Percentiles rank a stretch among this genome's conserved stretches.
Evolutionary conservation across 2,113 vertebrate genomes (phyloP).

Genomic region (Laticauda laticaudata): DNA sequence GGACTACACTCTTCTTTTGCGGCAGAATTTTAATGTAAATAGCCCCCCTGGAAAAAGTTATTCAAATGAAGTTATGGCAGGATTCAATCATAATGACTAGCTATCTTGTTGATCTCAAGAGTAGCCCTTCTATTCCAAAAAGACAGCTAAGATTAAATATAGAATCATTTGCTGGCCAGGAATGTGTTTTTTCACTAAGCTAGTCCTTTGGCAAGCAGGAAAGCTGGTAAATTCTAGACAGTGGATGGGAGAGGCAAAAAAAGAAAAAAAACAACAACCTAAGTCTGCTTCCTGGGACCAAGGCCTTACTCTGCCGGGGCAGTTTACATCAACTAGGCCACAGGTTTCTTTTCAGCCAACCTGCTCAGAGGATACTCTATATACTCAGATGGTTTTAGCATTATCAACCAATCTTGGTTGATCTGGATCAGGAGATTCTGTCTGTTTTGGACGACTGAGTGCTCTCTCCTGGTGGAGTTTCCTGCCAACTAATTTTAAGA

Average conservation of each 20-base stretch:
- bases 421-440: constrained; percentile 41
- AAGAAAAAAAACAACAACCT: background rate
- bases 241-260: background rate
- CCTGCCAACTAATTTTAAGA: constrained; percentile 52
- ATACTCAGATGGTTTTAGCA: background rate
- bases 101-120: background rate
- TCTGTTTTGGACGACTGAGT: constrained; percentile 61
- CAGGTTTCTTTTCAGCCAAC: background rate
- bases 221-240: background rate
- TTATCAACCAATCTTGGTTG: background rate
- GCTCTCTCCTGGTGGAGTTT: constrained; percentile 54
- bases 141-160: background rate
- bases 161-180: background rate
- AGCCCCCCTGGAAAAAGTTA: background rate
- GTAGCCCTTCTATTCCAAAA: background rate
- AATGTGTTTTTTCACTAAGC: background rate
- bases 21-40: background rate
- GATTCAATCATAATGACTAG: background rate
- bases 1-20: background rate
- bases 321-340: background rate
- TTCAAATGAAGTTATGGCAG: background rate
- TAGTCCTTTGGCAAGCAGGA: background rate
- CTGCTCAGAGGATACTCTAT: background rate
- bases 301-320: background rate
- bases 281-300: background rate